Conservation (phyloP, 2,888 invertebrate species). For the Adela reaumurella region DNA sequence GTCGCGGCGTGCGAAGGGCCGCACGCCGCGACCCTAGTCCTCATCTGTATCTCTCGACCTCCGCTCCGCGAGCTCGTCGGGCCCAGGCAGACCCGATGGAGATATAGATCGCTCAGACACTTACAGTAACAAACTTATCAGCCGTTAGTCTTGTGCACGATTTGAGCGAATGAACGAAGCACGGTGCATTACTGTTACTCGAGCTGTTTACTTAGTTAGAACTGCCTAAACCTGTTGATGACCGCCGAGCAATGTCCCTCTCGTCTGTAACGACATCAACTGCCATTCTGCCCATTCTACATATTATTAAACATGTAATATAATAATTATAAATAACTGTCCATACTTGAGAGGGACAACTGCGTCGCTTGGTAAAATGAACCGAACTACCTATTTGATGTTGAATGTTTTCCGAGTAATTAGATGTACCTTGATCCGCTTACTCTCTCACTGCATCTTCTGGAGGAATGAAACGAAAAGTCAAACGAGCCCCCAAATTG, state of each 20-base stretch:
- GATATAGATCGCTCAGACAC: slow-evolving; percentile 49
- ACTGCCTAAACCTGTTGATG: slow-evolving; percentile 31
- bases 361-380: too few relatives aligned
- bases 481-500: slow-evolving; percentile 29
- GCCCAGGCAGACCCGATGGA: slow-evolving; percentile 18
- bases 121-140: slow-evolving; percentile 41
- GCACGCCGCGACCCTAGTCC: slow-evolving; percentile 29
- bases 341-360: too few relatives aligned
- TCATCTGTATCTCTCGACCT: slow-evolving; percentile 46
- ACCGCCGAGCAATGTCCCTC: neutral
- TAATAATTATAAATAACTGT: too few relatives aligned
- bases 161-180: slow-evolving; percentile 54
- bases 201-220: slow-evolving; percentile 54
- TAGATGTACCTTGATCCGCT: too few relatives aligned
- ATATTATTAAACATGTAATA: too few relatives aligned
- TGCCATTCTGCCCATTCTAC: neutral
- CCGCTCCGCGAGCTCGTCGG: slow-evolving; percentile 11
- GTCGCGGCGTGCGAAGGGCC: slow-evolving; percentile 23
- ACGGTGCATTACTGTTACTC: slow-evolving; percentile 50
- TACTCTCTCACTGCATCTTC: slow-evolving; percentile 14
- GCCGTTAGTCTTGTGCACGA: slow-evolving; percentile 38
- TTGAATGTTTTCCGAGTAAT: too few relatives aligned
- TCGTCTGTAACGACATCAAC: neutral
- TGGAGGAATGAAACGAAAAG: slow-evolving; percentile 55
- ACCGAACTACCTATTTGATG: too few relatives aligned